Base-by-base conservation (phyloP, 2,113 vertebrate species). In the Saguinus imperator region DNA sequence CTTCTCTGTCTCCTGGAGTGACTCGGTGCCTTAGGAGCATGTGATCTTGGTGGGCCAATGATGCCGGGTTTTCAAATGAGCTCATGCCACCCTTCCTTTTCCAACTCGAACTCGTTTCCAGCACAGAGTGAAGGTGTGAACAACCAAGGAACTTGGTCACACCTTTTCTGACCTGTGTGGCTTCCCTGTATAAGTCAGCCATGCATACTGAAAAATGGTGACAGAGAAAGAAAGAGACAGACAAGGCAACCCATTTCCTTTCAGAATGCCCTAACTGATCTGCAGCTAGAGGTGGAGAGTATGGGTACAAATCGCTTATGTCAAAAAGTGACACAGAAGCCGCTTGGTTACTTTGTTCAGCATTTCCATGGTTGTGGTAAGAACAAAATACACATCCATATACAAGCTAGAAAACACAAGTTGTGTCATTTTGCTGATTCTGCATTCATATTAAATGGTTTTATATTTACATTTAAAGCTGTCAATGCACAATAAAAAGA, bases 111-210 rank as follows among this genome's bases (percentile, higher is more conserved):
- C 21, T 70, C 83, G 29, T 83, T 87, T 66, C 68, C 32, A 16
- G 14, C 4, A 27, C 4, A 52, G 43, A 61, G 25, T 25, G n/a
- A 86, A 64, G 37, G 9, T 6, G 43, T 8, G 3, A 57, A 48
- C 1, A 5, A 25, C 23, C 2, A 20, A 13, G 11, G 43, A 64
- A 29, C 29, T n/a, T 5, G 0, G 7, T 6, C 20, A 9, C 2
- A 5, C 3, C 6, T 13, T 68, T 43, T 27, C 14, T 82, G 17
- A 17, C 52, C 6, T 16, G 45, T 32, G n/a, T 58, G 61, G 27
- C 37, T 86, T 45, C 27, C 23, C 37, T 48, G 6, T 10, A 0
- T 23, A 27, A 50, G 8, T 13, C 7, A 68, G 13, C 21, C 10
- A 37, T 27, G 50, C n/a, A 27, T 0, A 11, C n/a, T 32, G 66